phyloP scores from a whole-genome alignment of 2,888 invertebrate genomes.

The Lithophane socia region DNA sequence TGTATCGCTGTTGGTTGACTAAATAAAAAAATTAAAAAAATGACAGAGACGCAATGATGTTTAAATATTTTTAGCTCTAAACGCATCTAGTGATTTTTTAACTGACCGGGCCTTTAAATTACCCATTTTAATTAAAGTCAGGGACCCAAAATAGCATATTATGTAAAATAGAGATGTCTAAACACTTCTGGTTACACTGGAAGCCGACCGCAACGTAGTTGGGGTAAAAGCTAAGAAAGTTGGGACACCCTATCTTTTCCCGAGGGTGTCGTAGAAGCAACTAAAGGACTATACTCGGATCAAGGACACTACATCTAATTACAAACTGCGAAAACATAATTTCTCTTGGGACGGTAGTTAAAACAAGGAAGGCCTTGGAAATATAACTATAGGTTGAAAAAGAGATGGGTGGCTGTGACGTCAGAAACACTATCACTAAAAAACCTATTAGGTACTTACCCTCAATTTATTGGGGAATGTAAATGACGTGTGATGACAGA shows the following conservation, averaged over 20 bases:
- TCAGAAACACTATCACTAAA: neutral
- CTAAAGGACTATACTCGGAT: constrained; percentile 34
- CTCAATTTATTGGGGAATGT: neutral
- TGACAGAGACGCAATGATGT: neutral
- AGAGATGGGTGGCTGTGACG: neutral
- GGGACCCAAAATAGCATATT: neutral
- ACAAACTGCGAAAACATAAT: constrained; percentile 51
- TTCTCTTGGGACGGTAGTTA: constrained; percentile 54
- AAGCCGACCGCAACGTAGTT: constrained; percentile 5
- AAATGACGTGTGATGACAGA: neutral
- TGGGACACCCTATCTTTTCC: constrained; percentile 28
- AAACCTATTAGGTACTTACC: neutral
- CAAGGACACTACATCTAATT: constrained; percentile 46
- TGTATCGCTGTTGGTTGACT: neutral
- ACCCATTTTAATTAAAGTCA: constrained; percentile 9
- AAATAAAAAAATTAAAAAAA: neutral
- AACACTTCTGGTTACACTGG: neutral
- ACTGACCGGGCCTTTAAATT: neutral
- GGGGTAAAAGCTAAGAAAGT: constrained; percentile 31
- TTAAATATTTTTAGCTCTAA: neutral
- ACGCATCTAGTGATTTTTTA: neutral
- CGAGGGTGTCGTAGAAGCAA: constrained; percentile 41
- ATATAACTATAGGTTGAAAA: neutral
- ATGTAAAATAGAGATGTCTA: neutral
- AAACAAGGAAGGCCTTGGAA: constrained; percentile 21